Percentiles rank a stretch among this genome's conserved stretches.
phyloP scores from a whole-genome alignment of 2,797 vertebrate species.

The Mallotus villosus region DNA sequence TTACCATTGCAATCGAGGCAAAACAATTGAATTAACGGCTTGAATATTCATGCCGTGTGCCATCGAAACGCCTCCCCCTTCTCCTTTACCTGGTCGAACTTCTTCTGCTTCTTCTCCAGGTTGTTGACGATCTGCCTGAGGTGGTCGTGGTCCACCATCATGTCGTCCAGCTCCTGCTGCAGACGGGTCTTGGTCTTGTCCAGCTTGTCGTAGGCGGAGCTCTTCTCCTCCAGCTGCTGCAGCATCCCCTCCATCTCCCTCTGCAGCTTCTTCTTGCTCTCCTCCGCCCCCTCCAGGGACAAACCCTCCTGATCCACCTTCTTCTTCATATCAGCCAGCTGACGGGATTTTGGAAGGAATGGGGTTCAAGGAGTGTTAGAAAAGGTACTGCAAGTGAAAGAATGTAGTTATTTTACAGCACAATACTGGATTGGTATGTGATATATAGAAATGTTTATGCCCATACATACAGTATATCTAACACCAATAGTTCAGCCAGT shows the following conservation, averaged over 20 bases:
- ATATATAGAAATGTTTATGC: neutral
- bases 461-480: neutral
- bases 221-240: conserved; percentile 88
- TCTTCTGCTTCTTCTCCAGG: conserved; percentile 96
- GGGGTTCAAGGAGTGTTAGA: neutral
- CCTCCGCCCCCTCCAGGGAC: conserved; percentile 83
- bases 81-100: conserved; percentile 93
- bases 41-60: neutral
- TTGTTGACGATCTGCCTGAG: conserved; percentile 88
- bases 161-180: conserved; percentile 94
- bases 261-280: conserved; percentile 85
- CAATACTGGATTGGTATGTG: neutral
- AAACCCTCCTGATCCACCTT: conserved; percentile 84
- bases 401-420: no score
- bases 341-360: neutral
- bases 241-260: conserved; percentile 83
- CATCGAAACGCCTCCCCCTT: neutral
- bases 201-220: conserved; percentile 87
- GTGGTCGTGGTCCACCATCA: conserved; percentile 90
- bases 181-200: conserved; percentile 95
- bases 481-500: neutral
- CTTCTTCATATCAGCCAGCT: conserved; percentile 91
- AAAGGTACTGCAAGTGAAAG: neutral
- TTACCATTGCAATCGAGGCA: neutral
- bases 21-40: neutral